A percentile compares a stretch with the other conserved stretches of the same genome.
Conservation (phyloP, 2,797 vertebrate genomes). For the Lepidocolaptes lacrymiger region DNA sequence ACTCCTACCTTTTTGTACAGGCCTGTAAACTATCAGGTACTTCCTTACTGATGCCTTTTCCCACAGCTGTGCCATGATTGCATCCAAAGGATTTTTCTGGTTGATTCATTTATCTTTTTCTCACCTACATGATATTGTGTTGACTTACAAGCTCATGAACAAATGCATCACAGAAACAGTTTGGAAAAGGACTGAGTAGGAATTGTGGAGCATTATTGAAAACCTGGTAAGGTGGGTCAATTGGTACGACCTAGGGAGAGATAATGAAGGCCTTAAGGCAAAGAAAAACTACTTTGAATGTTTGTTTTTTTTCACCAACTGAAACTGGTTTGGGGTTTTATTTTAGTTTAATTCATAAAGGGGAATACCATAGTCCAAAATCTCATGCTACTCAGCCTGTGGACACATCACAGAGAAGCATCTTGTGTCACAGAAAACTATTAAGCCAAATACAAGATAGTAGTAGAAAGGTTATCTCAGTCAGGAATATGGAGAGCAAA, state of each 20-base stretch:
- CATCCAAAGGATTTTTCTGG: neutral
- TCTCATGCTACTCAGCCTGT: neutral
- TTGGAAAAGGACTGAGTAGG: neutral
- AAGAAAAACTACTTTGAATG: neutral
- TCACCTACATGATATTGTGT: neutral
- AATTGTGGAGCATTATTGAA: neutral
- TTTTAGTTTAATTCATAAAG: neutral
- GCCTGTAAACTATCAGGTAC: neutral
- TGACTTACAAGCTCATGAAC: neutral
- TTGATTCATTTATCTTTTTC: neutral
- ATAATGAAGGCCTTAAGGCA: neutral
- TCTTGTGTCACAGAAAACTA: neutral
- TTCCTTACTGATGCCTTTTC: neutral
- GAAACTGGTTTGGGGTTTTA: fast-evolving
- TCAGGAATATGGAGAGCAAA: neutral
- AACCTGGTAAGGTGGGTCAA: neutral
- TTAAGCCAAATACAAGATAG: neutral
- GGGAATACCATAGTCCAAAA: neutral
- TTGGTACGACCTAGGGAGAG: neutral
- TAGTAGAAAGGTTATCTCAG: neutral
- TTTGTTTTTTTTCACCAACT: fast-evolving
- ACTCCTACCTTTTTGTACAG: neutral
- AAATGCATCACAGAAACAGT: neutral
- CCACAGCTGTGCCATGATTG: neutral
- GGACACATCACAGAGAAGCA: neutral